Percentiles rank a stretch among this genome's conserved stretches.
Conservation (phyloP, 2,888 invertebrate species). For the Cremastobaeus sp. region DNA sequence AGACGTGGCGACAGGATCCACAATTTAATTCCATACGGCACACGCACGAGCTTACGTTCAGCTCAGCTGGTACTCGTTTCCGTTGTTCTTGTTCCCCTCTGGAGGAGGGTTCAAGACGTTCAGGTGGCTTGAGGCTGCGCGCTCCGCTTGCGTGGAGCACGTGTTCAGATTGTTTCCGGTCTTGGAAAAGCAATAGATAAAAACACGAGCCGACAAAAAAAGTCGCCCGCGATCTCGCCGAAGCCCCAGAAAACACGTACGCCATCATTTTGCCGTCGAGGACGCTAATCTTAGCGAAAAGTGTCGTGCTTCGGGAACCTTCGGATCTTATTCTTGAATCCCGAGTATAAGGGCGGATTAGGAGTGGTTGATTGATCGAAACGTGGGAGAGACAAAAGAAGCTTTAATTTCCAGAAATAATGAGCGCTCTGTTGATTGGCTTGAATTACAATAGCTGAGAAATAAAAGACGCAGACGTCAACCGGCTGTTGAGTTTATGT, state of each 20-base stretch:
- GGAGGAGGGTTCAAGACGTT: constrained; percentile 4
- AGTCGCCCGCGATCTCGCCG: constrained; percentile 24
- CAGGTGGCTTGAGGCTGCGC: constrained; percentile 35
- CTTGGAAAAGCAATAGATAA: constrained; percentile 24
- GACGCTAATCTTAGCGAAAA: background rate
- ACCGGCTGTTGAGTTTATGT: too few relatives aligned
- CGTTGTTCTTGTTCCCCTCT: background rate
- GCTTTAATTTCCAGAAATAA: too few relatives aligned
- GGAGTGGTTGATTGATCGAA: too few relatives aligned
- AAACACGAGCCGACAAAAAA: constrained; percentile 17
- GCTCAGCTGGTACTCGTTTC: constrained; percentile 28
- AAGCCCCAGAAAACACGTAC: constrained; percentile 17
- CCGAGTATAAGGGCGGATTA: too few relatives aligned
- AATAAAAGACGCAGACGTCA: background rate
- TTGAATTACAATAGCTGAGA: background rate
- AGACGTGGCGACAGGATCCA: constrained; percentile 57
- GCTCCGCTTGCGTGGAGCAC: constrained; percentile 41
- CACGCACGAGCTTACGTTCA: constrained; percentile 47
- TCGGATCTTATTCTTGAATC: too few relatives aligned
- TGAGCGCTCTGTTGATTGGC: background rate
- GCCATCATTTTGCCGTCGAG: constrained; percentile 3
- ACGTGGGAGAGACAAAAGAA: too few relatives aligned
- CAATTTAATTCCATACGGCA: too few relatives aligned
- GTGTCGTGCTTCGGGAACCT: constrained; percentile 2
- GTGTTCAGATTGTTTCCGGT: constrained; percentile 48